Percentiles rank a stretch among this genome's conserved stretches.
Evolutionary conservation across 2,797 vertebrate species (phyloP).

Genomic region (Bothrops alternatus): DNA sequence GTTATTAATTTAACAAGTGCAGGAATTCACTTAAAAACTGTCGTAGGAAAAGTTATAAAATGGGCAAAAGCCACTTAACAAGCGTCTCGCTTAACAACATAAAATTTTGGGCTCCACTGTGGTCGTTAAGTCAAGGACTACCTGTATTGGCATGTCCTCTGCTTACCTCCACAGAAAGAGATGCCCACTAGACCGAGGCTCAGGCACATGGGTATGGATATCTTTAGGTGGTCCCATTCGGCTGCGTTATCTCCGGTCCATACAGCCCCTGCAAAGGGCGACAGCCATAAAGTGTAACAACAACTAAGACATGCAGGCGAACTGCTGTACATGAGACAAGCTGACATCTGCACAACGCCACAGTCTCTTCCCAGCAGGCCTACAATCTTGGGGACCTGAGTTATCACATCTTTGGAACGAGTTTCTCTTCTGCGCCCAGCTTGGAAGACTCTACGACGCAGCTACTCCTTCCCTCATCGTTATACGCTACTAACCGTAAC

Average conservation of each 20-base stretch:
- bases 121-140: background rate
- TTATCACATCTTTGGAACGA: background rate
- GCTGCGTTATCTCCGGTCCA: slow-evolving; percentile 97
- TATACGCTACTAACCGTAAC: slow-evolving; percentile 76
- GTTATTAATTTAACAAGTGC: no score
- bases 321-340: background rate
- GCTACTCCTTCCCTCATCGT: background rate
- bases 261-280: slow-evolving; percentile 77
- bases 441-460: background rate
- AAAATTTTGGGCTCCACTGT: background rate
- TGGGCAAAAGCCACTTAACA: background rate
- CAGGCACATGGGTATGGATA: slow-evolving; percentile 92
- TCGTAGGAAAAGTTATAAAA: background rate
- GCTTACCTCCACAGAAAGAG: slow-evolving; percentile 89
- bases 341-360: background rate
- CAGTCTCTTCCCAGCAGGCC: background rate
- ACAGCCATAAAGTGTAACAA: no score
- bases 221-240: slow-evolving; percentile 89
- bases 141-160: fast-evolving
- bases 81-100: no score
- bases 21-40: background rate
- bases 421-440: background rate
- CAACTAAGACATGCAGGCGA: fast-evolving
- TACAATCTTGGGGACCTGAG: background rate
- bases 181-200: slow-evolving; percentile 85